Base-by-base conservation (phyloP, 1,140 invertebrate species). In the Papilio aristodemus region DNA sequence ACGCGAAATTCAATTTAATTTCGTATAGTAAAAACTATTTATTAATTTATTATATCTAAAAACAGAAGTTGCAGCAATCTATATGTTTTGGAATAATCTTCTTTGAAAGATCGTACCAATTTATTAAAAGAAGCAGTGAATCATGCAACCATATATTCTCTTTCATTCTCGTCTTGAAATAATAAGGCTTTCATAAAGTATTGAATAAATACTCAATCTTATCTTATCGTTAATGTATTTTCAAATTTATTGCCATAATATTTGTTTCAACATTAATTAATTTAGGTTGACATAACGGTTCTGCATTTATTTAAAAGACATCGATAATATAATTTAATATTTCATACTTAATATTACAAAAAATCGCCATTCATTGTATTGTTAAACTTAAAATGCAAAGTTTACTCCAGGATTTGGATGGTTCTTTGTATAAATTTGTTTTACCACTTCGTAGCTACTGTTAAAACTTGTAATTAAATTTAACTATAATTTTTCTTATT, bases 191-290 rank as follows among this genome's bases (percentile, higher is more conserved):
- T 46, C 27, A 8, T 43, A 17, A 43, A 43, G 41, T 43, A 43
- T 13, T n/a, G 41, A 43, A 43, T 43, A 43, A 43, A 43, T 43
- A 17, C 41, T 43, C 41, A 14, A 43, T 43, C 41, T 54, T 54
- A 54, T 54, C 19, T 54, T 25, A 54, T 22, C 1, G 4, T 4
- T 25, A 50, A 54, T 54, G 6, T 54, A 54, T 54, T 13, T 54
- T 5, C 46, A 22, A 14, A 14, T 43, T 46, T 46, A 46, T 46
- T 46, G 9, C 8, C 7, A 8, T 17, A 46, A 46, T 46, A 46
- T 46, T 17, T 46, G 8, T 54, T 54, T 11, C 27, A 32, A 6
- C n/a, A 22, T 54, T 22, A 54, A 22, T 54, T 54, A 22, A 54
- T 54, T 54, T 54, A 54, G 19, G 8, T 54, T 54, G 46, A 54